Conservation (phyloP, 2,113 vertebrate genomes). For the Chaetops frenatus region DNA sequence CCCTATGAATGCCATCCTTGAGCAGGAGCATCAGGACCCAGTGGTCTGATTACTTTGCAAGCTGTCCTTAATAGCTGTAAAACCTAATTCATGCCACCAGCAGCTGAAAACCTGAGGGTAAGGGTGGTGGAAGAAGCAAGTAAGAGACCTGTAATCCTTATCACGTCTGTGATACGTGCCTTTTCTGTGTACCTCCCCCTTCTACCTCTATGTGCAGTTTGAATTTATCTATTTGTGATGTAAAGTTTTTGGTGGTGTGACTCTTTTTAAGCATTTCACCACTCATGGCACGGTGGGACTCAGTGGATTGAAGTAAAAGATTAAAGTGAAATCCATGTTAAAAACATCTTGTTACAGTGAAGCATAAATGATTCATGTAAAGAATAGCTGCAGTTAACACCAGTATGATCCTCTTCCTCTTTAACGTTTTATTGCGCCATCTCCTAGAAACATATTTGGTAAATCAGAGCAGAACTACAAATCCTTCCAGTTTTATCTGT, state of each 20-base stretch:
- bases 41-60: background rate
- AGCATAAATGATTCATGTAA: background rate
- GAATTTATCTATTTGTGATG: background rate
- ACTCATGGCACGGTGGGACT: background rate
- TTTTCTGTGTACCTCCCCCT: background rate
- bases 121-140: background rate
- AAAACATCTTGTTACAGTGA: background rate
- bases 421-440: background rate
- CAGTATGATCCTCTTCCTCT: background rate
- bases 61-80: background rate
- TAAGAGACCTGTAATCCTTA: background rate
- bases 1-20: rapidly evolving
- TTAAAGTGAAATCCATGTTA: background rate
- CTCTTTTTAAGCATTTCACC: background rate
- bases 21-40: background rate
- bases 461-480: background rate
- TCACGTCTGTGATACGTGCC: background rate
- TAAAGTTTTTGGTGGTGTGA: background rate
- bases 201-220: background rate
- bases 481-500: background rate
- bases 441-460: background rate
- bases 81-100: background rate
- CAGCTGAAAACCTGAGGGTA: background rate
- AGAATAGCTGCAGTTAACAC: background rate
- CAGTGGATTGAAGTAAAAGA: background rate